These are phyloP conservation scores for Leptoclinus maculatus DNA, from an alignment of 2,797 vertebrate species.

Conservation along the genomic window DNA sequence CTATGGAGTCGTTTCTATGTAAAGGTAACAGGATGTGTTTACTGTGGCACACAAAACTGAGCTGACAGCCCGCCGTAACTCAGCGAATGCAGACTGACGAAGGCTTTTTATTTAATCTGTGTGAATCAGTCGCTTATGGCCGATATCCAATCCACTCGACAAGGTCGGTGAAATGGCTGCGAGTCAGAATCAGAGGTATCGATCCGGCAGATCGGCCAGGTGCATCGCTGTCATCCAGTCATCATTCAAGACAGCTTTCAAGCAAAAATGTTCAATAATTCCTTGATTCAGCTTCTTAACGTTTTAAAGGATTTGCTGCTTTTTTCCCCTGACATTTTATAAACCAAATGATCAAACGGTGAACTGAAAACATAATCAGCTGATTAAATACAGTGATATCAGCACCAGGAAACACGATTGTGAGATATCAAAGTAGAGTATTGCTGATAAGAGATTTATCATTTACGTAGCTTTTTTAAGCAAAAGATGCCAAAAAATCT, in stretches of 20 bases:
- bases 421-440: not conserved
- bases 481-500: not conserved
- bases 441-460: not conserved
- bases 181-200: not conserved
- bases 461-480: not conserved
- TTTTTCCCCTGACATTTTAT: not conserved
- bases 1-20: not conserved
- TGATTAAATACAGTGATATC: not conserved
- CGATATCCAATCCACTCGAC: not conserved
- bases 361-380: not conserved
- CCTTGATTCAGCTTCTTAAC: not conserved
- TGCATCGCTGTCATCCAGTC: not conserved
- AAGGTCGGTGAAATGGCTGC: not conserved
- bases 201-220: not conserved
- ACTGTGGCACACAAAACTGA: not conserved
- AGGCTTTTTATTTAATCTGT: not conserved
- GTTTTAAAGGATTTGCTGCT: not conserved
- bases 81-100: not conserved
- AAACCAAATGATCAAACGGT: not conserved
- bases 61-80: not conserved
- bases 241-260: not conserved
- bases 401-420: not conserved
- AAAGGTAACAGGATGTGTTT: not conserved
- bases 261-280: not conserved
- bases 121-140: not conserved